phyloP scores from a whole-genome alignment of 2,797 vertebrate species.

The Pseudocheirus occidentalis region DNA sequence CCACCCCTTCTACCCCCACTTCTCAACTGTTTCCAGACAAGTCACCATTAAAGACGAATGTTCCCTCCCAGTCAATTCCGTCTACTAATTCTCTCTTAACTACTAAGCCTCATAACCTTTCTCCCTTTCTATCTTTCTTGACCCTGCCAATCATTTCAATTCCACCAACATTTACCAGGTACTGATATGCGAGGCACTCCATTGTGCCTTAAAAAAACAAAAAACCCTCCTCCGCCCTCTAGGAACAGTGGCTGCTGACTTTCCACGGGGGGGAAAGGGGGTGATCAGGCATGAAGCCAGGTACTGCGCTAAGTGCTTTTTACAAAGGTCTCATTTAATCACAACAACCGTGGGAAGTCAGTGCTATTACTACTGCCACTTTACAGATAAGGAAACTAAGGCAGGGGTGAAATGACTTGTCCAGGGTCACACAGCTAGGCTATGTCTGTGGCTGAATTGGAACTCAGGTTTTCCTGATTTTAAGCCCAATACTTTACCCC shows the following conservation, averaged over 20 bases:
- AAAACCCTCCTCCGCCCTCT: not conserved
- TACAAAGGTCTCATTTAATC: not conserved
- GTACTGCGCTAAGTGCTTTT: too few relatives aligned
- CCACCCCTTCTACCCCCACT: not conserved
- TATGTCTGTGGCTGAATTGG: not conserved
- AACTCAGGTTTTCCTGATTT: not conserved
- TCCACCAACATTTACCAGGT: not conserved
- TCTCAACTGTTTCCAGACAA: too few relatives aligned
- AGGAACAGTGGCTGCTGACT: not conserved
- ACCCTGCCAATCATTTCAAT: not conserved
- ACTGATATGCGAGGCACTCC: not conserved
- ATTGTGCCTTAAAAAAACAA: accelerated
- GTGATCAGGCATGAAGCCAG: not conserved
- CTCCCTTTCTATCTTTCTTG: too few relatives aligned
- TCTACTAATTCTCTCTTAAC: too few relatives aligned
- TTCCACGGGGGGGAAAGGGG: not conserved
- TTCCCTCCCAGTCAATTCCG: too few relatives aligned
- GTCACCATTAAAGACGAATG: too few relatives aligned
- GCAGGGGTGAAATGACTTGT: not conserved
- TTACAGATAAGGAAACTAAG: not conserved
- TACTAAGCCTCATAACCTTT: too few relatives aligned
- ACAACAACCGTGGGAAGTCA: not conserved
- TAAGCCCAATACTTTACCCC: not conserved
- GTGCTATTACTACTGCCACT: not conserved
- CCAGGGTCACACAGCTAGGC: not conserved